phyloP scores from a whole-genome alignment of 2,888 invertebrate genomes.

The Leucophenga montana region DNA sequence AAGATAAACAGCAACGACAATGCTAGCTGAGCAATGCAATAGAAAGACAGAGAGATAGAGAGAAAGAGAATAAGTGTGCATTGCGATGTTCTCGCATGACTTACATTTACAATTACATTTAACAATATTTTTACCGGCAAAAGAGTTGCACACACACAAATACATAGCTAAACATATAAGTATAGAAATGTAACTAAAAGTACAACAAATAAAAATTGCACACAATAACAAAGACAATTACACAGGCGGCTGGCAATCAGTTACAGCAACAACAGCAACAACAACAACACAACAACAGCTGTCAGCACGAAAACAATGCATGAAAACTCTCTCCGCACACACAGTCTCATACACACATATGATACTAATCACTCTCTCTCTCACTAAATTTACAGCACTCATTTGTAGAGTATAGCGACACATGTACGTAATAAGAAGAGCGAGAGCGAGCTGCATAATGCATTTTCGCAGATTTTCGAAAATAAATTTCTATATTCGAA shows the following conservation, averaged over 20 bases:
- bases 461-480: not conserved
- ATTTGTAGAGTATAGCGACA: not conserved
- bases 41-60: not conserved
- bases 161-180: not conserved
- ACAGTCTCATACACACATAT: no score
- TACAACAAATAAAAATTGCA: not conserved
- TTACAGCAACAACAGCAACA: slow-evolving; percentile 52
- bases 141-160: not conserved
- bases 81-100: slow-evolving; percentile 39
- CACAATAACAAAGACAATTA: not conserved
- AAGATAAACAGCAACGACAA: no score
- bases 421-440: not conserved
- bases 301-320: slow-evolving; percentile 38
- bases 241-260: no score
- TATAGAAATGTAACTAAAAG: slow-evolving; percentile 55
- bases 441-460: slow-evolving; percentile 5
- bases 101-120: slow-evolving; percentile 48
- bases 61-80: not conserved
- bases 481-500: not conserved
- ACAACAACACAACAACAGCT: slow-evolving; percentile 29
- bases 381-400: not conserved
- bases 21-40: no score
- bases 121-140: slow-evolving; percentile 20
- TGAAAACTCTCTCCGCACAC: not conserved
- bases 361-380: no score